Conservation (phyloP, 2,888 invertebrate species). For the Folsomia candida region DNA sequence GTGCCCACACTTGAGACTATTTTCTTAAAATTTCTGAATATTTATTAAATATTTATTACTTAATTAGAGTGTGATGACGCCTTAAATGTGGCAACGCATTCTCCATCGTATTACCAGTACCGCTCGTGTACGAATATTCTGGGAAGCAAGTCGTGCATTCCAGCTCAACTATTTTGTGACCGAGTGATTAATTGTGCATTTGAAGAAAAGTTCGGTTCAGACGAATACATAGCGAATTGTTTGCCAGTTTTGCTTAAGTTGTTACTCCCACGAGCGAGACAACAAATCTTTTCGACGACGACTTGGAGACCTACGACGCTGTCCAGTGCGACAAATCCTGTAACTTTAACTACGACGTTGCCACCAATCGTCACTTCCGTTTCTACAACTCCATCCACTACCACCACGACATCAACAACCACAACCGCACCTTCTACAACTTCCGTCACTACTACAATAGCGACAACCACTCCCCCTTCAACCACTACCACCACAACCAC, state of each 20-base stretch:
- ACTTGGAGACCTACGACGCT: neutral
- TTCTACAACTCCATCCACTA: neutral
- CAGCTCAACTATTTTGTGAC: slow-evolving; percentile 32
- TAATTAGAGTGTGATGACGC: too few species aligned
- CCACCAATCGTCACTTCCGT: slow-evolving; percentile 5
- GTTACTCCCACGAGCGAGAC: neutral
- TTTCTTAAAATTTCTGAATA: neutral
- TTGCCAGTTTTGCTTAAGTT: neutral
- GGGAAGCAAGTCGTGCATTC: slow-evolving; percentile 30
- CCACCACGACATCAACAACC: neutral
- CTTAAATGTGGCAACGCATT: too few species aligned
- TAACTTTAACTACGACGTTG: neutral
- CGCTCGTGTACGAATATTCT: neutral
- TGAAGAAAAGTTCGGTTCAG: slow-evolving; percentile 33
- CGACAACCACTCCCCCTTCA: neutral
- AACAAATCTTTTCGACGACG: neutral
- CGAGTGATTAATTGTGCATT: slow-evolving; percentile 36
- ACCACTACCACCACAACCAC: slow-evolving; percentile 3
- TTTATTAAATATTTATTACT: slow-evolving; percentile 10
- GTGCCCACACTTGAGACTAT: slow-evolving; percentile 20
- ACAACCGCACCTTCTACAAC: neutral
- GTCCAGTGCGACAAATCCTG: neutral
- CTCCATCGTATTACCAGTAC: too few species aligned
- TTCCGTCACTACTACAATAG: neutral
- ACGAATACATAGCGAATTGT: slow-evolving; percentile 31